A percentile compares a stretch with the other conserved stretches of the same genome.
Conservation (phyloP, 2,113 vertebrate genomes). For the Chamaetylas fuelleborni region DNA sequence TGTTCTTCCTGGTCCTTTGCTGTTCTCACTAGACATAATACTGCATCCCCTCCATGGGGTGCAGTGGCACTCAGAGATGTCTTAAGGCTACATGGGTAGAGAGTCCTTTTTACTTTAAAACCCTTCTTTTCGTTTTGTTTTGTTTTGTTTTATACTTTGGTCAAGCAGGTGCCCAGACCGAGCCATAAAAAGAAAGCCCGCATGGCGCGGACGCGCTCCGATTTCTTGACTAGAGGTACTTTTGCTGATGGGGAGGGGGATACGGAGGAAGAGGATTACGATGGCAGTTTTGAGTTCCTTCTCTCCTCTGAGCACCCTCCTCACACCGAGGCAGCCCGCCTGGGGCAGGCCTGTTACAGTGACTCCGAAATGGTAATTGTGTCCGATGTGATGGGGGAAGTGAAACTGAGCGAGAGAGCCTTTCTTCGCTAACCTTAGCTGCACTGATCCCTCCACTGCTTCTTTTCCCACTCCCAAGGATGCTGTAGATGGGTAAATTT, state of each 20-base stretch:
- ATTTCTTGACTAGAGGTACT: conserved; percentile 98
- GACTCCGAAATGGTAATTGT: conserved; percentile 99
- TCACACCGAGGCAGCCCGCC: conserved; percentile 80
- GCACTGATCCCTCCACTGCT: conserved; percentile 73
- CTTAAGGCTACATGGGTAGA: conserved; percentile 22
- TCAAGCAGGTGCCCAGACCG: conserved; percentile 83
- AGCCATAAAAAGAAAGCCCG: conserved; percentile 99
- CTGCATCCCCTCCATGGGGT: not conserved
- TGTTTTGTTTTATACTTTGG: conserved; percentile 81
- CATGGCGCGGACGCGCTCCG: conserved; percentile 98
- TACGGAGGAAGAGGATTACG: conserved; percentile 93
- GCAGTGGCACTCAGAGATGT: conserved; percentile 3
- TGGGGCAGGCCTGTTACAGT: conserved; percentile 95
- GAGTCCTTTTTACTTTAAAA: conserved; percentile 57
- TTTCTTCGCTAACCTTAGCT: conserved; percentile 82
- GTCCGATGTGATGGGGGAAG: conserved; percentile 6
- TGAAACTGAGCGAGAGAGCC: conserved; percentile 31
- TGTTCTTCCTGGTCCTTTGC: not conserved
- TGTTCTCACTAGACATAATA: not conserved
- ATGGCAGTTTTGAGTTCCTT: conserved; percentile 80
- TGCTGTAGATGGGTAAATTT: conserved; percentile 47
- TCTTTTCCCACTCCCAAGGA: conserved; percentile 49
- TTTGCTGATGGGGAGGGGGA: conserved; percentile 87
- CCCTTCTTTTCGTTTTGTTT: conserved; percentile 71
- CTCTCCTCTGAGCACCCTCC: conserved; percentile 82